A percentile compares a stretch with the other conserved stretches of the same genome.
phyloP scores from a whole-genome alignment of 2,797 vertebrate genomes.

The Sarcoramphus papa region DNA sequence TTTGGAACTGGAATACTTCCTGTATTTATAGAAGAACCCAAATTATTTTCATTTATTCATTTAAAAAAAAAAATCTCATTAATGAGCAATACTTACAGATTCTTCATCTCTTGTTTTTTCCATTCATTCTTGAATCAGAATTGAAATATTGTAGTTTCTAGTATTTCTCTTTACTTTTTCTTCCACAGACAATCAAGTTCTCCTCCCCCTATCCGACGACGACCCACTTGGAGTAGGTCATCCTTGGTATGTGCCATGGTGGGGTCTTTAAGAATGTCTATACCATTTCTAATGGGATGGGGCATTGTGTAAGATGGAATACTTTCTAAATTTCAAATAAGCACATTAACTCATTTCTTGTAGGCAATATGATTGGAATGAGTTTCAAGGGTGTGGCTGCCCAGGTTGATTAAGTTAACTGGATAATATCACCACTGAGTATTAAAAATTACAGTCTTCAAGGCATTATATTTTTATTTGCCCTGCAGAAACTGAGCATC shows the following conservation, averaged over 20 bases:
- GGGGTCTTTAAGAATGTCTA: background rate
- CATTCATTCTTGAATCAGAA: background rate
- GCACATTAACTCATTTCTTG: background rate
- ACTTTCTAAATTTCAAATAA: background rate
- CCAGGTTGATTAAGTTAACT: background rate
- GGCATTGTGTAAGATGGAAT: background rate
- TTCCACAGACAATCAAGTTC: slow-evolving; percentile 85
- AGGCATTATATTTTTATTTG: background rate
- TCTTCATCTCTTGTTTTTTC: background rate
- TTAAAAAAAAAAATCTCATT: background rate
- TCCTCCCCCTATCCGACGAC: slow-evolving; percentile 89
- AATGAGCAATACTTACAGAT: background rate
- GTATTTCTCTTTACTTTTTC: background rate
- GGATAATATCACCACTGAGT: background rate
- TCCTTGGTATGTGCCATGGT: slow-evolving; percentile 77
- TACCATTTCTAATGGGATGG: background rate
- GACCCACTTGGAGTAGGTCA: slow-evolving; percentile 89
- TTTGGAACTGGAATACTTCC: background rate
- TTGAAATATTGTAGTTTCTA: background rate
- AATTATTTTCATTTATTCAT: background rate
- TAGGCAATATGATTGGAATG: background rate
- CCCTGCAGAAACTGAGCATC: background rate
- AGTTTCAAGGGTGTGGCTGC: slow-evolving; percentile 5
- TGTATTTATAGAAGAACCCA: background rate
- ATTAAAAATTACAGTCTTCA: background rate